These are phyloP conservation scores for Pachycephala philippinensis DNA, from an alignment of 2,113 vertebrate species.

Conservation along the genomic window DNA sequence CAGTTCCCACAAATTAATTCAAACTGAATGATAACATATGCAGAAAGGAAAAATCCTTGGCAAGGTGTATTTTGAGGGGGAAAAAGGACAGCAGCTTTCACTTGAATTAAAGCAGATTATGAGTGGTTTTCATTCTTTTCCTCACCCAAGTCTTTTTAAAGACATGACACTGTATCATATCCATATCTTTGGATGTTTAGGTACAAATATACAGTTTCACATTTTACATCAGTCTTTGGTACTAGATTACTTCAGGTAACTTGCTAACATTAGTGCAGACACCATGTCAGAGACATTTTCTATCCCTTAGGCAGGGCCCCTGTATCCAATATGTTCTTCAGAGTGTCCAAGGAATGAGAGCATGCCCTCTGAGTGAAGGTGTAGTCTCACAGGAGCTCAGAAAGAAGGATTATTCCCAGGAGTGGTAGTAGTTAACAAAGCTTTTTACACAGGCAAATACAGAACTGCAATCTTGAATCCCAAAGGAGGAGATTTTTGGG, in stretches of 20 bases:
- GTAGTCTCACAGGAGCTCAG: background rate
- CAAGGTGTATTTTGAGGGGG: background rate
- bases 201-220: background rate
- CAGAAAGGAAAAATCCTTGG: background rate
- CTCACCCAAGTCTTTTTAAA: background rate
- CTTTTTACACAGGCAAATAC: background rate
- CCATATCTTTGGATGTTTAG: background rate
- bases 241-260: background rate
- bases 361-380: background rate
- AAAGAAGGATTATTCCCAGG: background rate
- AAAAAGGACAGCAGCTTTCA: background rate
- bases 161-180: background rate
- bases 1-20: background rate
- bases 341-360: background rate
- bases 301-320: background rate
- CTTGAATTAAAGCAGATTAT: background rate
- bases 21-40: background rate
- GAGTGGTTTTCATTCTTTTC: background rate
- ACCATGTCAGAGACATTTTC: background rate
- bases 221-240: background rate
- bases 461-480: background rate
- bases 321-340: background rate
- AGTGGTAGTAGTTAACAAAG: background rate
- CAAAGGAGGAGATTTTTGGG: background rate
- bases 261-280: background rate